Evolutionary conservation across 1,140 invertebrate species (phyloP), one percentile per base, ranked within the genome.

Genomic region (Cyphomyrmex costatus): DNA sequence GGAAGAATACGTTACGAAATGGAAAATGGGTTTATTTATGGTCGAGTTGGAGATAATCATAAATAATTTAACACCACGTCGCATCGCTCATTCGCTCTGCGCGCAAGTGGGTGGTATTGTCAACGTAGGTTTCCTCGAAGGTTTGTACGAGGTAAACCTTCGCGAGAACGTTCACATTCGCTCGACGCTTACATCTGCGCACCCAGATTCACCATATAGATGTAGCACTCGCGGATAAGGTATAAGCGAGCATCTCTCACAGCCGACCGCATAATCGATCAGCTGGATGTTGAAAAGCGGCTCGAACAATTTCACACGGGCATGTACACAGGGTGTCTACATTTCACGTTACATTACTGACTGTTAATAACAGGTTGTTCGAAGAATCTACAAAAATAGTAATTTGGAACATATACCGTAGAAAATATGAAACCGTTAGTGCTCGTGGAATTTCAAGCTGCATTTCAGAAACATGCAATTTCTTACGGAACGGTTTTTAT

Each of bases 241-340:
- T 61, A 60, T 58, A 85, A 86, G 84, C 76, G 76, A 70, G 63
- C 85, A 71, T 86, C 78, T 82, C 65, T 86, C 65, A 21, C 61
- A 68, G 49, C 84, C 36, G 66, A 78, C 73, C 76, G 65, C 65
- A 83, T 90, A 90, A 90, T 90, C 89, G 88, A 90, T 90, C 89
- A 90, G 89, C 21, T 56, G 86, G 77, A 88, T 86, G 88, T 71
- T 90, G 89, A 90, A 90, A 90, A 90, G 89, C 88, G 70, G 82
- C 53, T 58, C 71, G 21, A 86, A 79, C 86, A 90, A 90, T 90
- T 90, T 90, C 82, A 71, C 86, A 58, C n/a, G 16, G 80, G 53
- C 30, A 82, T 53, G 33, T 49, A 82, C 73, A 58, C 6, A n/a
- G 33, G 33, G 49, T 71, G 66, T 73, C 53, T 58, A 36, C 51